These are phyloP conservation scores for Reticulitermes lucifugus DNA, from an alignment of 2,888 invertebrate species.

Conservation along the genomic window DNA sequence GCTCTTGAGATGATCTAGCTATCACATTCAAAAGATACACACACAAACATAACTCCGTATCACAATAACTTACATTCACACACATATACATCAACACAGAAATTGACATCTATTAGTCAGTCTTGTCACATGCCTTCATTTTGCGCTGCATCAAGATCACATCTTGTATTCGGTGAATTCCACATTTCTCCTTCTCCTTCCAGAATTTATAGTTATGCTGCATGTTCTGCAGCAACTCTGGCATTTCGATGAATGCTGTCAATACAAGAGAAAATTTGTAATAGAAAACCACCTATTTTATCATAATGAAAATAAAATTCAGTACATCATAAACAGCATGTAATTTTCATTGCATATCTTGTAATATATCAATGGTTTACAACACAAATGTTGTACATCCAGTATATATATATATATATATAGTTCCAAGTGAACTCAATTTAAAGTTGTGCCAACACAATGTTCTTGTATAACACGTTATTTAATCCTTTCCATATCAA, in stretches of 20 bases:
- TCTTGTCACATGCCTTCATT: slow-evolving; percentile 17
- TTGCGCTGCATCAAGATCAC: slow-evolving; percentile 6
- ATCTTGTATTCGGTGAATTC: slow-evolving; percentile 53
- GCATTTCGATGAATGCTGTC: slow-evolving; percentile 92
- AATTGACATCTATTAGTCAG: slow-evolving; percentile 25
- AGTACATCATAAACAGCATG: neutral
- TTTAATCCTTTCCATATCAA: too few species aligned
- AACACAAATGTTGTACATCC: too few species aligned
- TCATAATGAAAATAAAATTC: neutral
- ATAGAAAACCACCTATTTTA: neutral
- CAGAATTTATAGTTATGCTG: slow-evolving; percentile 90
- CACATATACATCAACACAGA: slow-evolving; percentile 37
- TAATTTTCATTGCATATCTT: too few species aligned
- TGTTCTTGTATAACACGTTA: too few species aligned
- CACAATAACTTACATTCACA: slow-evolving; percentile 42
- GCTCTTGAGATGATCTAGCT: neutral
- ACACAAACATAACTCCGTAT: neutral
- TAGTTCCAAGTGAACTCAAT: too few species aligned
- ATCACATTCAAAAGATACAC: neutral
- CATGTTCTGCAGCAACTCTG: slow-evolving; percentile 87
- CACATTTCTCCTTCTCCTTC: slow-evolving; percentile 73
- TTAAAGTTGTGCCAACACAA: too few species aligned
- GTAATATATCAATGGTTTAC: too few species aligned
- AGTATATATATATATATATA: too few species aligned
- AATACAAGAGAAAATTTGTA: slow-evolving; percentile 27